Conservation (phyloP, 23 tunicate species). For the Pegea sp. region DNA sequence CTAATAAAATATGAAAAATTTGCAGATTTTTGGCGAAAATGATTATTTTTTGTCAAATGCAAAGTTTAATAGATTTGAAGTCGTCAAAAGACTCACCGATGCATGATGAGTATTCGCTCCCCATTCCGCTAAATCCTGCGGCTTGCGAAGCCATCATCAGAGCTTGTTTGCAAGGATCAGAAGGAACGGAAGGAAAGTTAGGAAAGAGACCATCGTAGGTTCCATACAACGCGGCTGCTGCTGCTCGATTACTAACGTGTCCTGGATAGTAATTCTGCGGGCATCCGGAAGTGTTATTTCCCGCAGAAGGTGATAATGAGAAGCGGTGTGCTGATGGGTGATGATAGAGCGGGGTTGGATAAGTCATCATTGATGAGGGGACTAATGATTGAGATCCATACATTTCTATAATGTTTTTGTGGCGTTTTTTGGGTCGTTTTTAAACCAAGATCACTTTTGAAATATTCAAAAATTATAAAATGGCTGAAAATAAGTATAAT, state of each 20-base stretch:
- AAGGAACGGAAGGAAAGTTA: slow-evolving; percentile 23
- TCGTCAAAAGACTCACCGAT: slow-evolving; percentile 27
- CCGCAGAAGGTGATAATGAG: slow-evolving; percentile 66
- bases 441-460: too few species aligned
- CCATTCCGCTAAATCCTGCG: slow-evolving; percentile 79
- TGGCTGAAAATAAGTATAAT: too few species aligned
- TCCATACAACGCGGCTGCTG: slow-evolving; percentile 60
- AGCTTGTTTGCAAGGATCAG: slow-evolving; percentile 94
- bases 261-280: slow-evolving; percentile 80
- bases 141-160: slow-evolving; percentile 97
- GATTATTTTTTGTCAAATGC: neutral
- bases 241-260: slow-evolving; percentile 30
- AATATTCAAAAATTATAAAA: too few species aligned
- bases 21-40: too few species aligned
- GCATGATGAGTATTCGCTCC: slow-evolving; percentile 57
- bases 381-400: slow-evolving; percentile 79
- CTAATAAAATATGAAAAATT: too few species aligned
- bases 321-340: slow-evolving; percentile 57
- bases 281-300: slow-evolving; percentile 37
- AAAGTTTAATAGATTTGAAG: neutral
- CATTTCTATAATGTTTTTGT: too few species aligned
- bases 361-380: slow-evolving; percentile 83
- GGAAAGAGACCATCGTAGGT: slow-evolving; percentile 65
- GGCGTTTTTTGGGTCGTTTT: too few species aligned
- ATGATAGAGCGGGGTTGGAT: slow-evolving; percentile 67